These are phyloP conservation scores for Turritopsis rubra DNA, from an alignment of 30 jellyfish, hydroid and myxozoan species.

Conservation along the genomic window DNA sequence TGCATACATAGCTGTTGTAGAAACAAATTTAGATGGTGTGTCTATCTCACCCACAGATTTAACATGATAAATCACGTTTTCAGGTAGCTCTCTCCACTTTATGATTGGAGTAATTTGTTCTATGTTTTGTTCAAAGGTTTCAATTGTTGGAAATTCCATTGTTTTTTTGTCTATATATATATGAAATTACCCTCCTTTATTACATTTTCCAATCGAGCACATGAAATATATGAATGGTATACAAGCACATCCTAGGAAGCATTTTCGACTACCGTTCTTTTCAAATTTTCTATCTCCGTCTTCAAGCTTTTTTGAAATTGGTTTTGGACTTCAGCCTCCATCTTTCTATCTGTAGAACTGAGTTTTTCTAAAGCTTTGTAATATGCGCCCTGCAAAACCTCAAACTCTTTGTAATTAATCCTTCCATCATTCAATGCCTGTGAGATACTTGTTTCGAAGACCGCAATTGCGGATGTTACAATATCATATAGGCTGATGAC, in stretches of 20 bases:
- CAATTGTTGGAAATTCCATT: too few relatives aligned
- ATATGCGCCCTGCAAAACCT: slow-evolving; percentile 8
- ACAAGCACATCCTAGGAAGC: neutral
- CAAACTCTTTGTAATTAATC: neutral
- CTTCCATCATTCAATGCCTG: neutral
- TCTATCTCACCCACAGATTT: slow-evolving; percentile 18
- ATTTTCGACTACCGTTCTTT: neutral
- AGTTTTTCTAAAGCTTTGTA: slow-evolving; percentile 3
- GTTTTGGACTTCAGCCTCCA: neutral
- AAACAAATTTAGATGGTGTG: neutral
- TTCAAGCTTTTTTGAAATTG: neutral
- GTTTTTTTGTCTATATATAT: too few relatives aligned
- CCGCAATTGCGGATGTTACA: neutral
- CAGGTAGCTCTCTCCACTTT: slow-evolving; percentile 27
- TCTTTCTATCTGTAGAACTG: too few relatives aligned
- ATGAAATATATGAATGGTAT: neutral
- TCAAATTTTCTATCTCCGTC: neutral
- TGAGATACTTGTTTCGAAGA: neutral
- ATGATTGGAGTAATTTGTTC: slow-evolving; percentile 11
- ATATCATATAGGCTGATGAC: neutral
- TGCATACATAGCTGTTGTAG: slow-evolving; percentile 7
- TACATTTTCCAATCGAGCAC: too few relatives aligned
- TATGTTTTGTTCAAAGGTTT: too few relatives aligned
- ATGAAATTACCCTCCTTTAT: too few relatives aligned
- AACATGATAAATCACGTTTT: slow-evolving; percentile 26